A percentile compares a stretch with the other conserved stretches of the same genome.
These are phyloP conservation scores for Hippocampus kuda DNA, from an alignment of 2,797 vertebrate genomes.

Conservation along the genomic window DNA sequence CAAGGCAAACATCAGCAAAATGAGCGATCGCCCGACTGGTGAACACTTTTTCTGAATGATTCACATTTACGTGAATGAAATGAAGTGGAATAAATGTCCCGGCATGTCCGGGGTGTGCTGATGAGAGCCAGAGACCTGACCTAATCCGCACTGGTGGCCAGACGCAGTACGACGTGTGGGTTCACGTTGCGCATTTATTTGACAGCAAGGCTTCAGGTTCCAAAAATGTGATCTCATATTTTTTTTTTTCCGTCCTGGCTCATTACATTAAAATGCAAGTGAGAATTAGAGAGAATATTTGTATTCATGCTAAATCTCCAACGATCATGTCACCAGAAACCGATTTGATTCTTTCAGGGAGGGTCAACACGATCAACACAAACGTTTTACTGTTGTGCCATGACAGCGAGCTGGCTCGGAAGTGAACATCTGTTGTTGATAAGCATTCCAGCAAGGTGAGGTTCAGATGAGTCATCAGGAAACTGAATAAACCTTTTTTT, in stretches of 20 bases:
- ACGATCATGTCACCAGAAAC: not conserved
- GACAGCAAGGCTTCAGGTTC: conserved; percentile 1
- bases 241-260: no score
- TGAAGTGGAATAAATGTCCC: conserved; percentile 66
- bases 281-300: not conserved
- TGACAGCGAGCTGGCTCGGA: not conserved
- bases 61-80: conserved; percentile 52
- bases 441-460: conserved; percentile 48
- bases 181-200: conserved; percentile 35
- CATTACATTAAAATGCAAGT: no score
- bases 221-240: no score
- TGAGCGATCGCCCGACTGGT: conserved; percentile 36
- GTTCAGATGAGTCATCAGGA: conserved; percentile 36
- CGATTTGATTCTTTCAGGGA: not conserved
- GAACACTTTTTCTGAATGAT: conserved; percentile 65
- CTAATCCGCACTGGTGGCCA: conserved; percentile 48
- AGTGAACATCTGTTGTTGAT: conserved; percentile 48
- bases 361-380: conserved; percentile 7
- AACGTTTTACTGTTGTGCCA: not conserved
- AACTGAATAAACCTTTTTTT: conserved; percentile 19
- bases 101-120: conserved; percentile 53
- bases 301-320: not conserved
- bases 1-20: no score
- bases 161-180: conserved; percentile 33
- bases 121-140: conserved; percentile 64